Percentiles rank a stretch among this genome's conserved stretches.
Evolutionary conservation across 1,140 invertebrate species (phyloP).

Genomic region (Planococcus citri): DNA sequence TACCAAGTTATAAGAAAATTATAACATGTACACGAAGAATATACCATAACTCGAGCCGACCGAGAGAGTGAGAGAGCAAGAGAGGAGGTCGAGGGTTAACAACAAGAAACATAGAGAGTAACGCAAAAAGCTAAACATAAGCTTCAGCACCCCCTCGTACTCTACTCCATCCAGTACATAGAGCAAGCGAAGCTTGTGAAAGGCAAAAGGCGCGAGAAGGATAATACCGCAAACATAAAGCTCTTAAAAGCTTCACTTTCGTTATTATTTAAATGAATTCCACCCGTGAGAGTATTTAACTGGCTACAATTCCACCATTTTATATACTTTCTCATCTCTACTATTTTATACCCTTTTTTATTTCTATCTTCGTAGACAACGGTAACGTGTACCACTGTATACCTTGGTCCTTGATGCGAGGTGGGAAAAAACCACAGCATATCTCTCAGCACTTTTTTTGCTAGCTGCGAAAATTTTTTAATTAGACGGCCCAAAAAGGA

Average conservation of each 20-base stretch:
- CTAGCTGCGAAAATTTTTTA: no score
- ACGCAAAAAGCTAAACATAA: slow-evolving; percentile 12
- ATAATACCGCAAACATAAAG: slow-evolving; percentile 18
- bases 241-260: slow-evolving; percentile 18
- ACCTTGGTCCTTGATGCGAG: no score
- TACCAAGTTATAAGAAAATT: no score
- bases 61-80: no score
- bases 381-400: neutral
- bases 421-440: no score
- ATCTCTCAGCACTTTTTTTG: no score
- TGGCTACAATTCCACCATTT: slow-evolving; percentile 12
- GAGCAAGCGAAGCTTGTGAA: no score
- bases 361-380: neutral
- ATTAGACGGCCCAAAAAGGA: no score
- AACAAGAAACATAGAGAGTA: slow-evolving; percentile 3
- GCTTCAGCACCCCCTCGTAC: neutral
- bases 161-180: neutral
- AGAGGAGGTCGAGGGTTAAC: no score
- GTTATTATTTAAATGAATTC: slow-evolving; percentile 20
- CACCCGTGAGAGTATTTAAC: slow-evolving; percentile 20
- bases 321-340: slow-evolving; percentile 4
- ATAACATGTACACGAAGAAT: no score
- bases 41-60: no score
- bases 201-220: slow-evolving; percentile 10
- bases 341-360: slow-evolving; percentile 11